Base-by-base conservation (phyloP, 2,888 invertebrate species). In the Andrena trimmerana region DNA sequence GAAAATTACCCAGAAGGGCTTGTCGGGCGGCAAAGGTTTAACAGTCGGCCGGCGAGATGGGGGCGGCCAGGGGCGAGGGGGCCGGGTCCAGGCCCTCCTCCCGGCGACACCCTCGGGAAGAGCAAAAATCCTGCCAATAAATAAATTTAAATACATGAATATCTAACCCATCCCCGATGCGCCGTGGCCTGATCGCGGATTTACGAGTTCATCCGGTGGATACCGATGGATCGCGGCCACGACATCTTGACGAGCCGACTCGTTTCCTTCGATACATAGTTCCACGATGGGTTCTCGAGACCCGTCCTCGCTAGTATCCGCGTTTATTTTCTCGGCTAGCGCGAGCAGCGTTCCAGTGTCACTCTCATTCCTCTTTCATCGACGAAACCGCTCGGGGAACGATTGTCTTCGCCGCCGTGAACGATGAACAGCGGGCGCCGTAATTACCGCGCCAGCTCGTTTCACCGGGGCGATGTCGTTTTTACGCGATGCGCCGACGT, bases 101-200 rank as follows among this genome's bases (percentile, higher is more conserved):
- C 75, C 81, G 48, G 70, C 84, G 86, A 88, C 88, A 83, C 89
- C 80, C 83, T 78, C 85, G 82, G 66, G 69, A 80, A 80, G 81
- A 84, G 85, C 91, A 91, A 92, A 92, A 92, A 92, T 92, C 92
- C 91, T 90, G 86, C 93, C 93, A 93, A 93, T 93, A 93, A 93
- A 93, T 93, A 93, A 93, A 93, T 93, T 93, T 93, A 93, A 93
- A 93, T 93, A 93, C 90, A 93, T 93, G 93, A 93, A 93, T 93
- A 92, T 89, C 92, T 91, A 92, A 91, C 86, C 90, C 87, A 79
- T 68, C 81, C 72, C 62, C 69, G 57, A 71, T 74, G 73, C 73
- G 81, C 77, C 81, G 70, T 59, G 66, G 72, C 52, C 69, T 79
- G 82, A 88, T 88, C 84, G 87, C 78, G 84, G 84, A 78, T 90